These are phyloP conservation scores for Microcebus murinus DNA, from an alignment of 2,113 vertebrate genomes.

Conservation along the genomic window DNA sequence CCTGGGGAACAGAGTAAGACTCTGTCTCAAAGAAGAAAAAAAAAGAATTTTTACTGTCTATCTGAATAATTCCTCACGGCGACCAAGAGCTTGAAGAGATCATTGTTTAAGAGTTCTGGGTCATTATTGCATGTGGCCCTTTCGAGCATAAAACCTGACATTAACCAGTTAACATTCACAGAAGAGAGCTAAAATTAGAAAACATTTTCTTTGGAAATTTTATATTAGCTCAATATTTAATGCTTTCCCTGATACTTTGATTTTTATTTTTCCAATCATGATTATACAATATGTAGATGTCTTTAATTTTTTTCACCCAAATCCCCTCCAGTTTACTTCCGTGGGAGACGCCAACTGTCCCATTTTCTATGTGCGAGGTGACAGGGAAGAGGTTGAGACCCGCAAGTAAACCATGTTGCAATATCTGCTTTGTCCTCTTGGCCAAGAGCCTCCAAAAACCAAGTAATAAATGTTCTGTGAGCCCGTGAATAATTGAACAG, in stretches of 20 bases:
- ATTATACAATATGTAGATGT: neutral
- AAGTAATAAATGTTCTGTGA: neutral
- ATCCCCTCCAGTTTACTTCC: neutral
- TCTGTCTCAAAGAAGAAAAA: no score
- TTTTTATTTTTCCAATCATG: slow-evolving; percentile 10
- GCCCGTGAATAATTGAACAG: neutral
- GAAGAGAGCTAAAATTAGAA: neutral
- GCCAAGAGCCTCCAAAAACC: neutral
- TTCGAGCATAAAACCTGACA: neutral
- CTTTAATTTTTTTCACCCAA: neutral
- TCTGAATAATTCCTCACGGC: neutral
- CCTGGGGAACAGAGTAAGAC: no score
- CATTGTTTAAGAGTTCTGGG: neutral
- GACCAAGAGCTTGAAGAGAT: neutral
- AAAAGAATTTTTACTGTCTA: neutral
- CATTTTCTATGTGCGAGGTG: neutral
- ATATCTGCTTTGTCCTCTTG: neutral
- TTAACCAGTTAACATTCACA: neutral
- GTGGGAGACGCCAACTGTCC: neutral
- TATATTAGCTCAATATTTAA: neutral
- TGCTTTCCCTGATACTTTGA: neutral
- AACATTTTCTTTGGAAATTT: neutral
- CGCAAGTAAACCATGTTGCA: neutral
- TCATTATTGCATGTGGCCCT: neutral
- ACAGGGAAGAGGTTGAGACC: neutral